Base-by-base conservation (phyloP, 1,140 invertebrate genomes). In the Octopus sinensis region DNA sequence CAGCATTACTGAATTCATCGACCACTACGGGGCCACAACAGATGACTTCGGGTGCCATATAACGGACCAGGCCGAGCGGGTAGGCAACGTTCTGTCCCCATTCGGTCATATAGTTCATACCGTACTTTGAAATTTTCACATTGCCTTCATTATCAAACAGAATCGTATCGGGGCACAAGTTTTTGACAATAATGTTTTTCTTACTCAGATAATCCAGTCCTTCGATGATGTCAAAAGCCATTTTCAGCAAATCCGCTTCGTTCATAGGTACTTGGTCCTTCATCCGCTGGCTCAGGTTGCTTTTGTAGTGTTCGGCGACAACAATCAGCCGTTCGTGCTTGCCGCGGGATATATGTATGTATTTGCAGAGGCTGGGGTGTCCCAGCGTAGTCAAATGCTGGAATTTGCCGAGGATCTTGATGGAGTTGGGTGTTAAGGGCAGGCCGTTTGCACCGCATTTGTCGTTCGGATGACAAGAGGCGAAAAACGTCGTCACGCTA, bases 251-350 rank as follows among this genome's bases (percentile, higher is more conserved):
- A 86, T 94, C 92, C 71, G 92, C 87, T 13, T 84, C 82, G 82
- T 88, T 91, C 79, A 78, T 86, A 84, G 83, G 81, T 54, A 83
- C 76, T 83, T 76, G 54, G 80, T 68, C 17, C 62, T 76, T 84
- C 75, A 88, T 80, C 7, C 78, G 4, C 89, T 76, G 13, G 78
- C 83, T 62, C 80, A 94, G 84, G 86, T 94, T 93, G 85, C 92
- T 93, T n/a, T 94, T 93, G 90, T 94, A 94, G 84, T 95, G 95
- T 91, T 98, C 96, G 53, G 95, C 94, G 4, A 98, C 95, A 13
- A 97, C 93, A 79, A 98, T 94, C 62, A 96, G 95, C 87, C 96
- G 92, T 91, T 98, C 96, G 93, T 98, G 96, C 93, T 98, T 98
- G 81, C 96, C 95, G 87, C 97, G 92, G 83, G 96, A 94, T 79